Evolutionary conservation across 2,888 invertebrate species (phyloP).

Genomic region (Rhingia rostrata): DNA sequence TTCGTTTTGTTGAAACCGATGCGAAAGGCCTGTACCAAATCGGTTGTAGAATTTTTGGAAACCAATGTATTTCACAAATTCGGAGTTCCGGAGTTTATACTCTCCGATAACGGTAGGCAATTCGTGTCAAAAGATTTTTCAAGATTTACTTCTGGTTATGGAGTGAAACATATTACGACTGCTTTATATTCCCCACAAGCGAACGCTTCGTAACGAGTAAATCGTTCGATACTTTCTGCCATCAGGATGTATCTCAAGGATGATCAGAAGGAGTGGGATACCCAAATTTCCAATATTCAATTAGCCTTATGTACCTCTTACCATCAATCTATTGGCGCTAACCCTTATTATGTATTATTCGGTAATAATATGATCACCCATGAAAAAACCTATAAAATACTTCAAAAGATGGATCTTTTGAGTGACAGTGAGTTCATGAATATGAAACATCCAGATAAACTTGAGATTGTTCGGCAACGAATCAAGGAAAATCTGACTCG

Average conservation of each 20-base stretch:
- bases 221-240: conserved; percentile 76
- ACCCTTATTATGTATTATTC: conserved; percentile 56
- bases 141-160: conserved; percentile 38
- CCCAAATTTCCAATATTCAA: not conserved
- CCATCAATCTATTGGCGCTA: not conserved
- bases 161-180: conserved; percentile 53
- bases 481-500: not conserved
- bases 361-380: conserved; percentile 1
- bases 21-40: conserved; percentile 5
- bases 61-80: conserved; percentile 73
- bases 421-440: no score
- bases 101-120: conserved; percentile 76
- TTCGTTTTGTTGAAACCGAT: conserved; percentile 31
- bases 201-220: conserved; percentile 78
- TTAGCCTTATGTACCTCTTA: not conserved
- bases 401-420: not conserved
- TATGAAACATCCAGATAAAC: no score
- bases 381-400: not conserved
- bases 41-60: conserved; percentile 20
- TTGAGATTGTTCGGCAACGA: no score
- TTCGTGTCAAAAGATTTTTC: conserved; percentile 61
- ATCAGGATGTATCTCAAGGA: conserved; percentile 47
- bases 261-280: conserved; percentile 3
- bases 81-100: conserved; percentile 73
- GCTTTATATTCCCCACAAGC: conserved; percentile 75